Conservation (phyloP, 2,797 vertebrate genomes). For the Enteromius unitaeniatus region DNA sequence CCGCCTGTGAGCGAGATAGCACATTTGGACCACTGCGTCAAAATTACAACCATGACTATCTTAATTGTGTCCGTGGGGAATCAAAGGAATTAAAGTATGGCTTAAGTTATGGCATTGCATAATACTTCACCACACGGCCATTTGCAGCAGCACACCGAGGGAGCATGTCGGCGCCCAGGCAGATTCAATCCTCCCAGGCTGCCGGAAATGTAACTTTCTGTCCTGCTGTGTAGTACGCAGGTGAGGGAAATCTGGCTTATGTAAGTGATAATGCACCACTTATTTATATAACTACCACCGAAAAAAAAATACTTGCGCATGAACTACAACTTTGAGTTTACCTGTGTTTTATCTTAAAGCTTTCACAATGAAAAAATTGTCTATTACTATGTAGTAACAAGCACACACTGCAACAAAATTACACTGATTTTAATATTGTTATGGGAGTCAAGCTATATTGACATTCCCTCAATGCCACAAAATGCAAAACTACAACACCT, state of each 20-base stretch:
- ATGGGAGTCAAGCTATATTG: background rate
- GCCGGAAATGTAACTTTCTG: conserved; percentile 45
- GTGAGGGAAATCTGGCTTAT: conserved; percentile 55
- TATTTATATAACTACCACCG: background rate
- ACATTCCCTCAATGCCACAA: background rate
- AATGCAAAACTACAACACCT: background rate
- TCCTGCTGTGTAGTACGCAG: conserved; percentile 44
- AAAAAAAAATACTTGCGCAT: background rate
- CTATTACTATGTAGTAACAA: background rate
- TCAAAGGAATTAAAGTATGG: conserved; percentile 53
- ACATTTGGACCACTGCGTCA: conserved; percentile 46
- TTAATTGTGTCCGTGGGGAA: conserved; percentile 59
- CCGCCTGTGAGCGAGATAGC: conserved; percentile 39
- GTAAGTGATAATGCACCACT: conserved; percentile 1
- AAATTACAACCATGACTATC: conserved; percentile 55
- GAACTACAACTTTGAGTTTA: background rate
- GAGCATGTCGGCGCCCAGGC: conserved; percentile 41
- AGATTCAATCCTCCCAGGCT: conserved; percentile 32
- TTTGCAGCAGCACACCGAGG: conserved; percentile 40
- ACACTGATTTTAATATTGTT: background rate
- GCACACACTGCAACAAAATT: background rate
- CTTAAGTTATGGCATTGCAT: conserved; percentile 56
- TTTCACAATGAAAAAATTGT: background rate
- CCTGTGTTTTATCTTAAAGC: background rate
- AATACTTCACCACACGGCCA: conserved; percentile 54